Percentiles rank a stretch among this genome's conserved stretches.
These are phyloP conservation scores for Oophaga pumilio DNA, from an alignment of 2,113 vertebrate species.

Conservation along the genomic window DNA sequence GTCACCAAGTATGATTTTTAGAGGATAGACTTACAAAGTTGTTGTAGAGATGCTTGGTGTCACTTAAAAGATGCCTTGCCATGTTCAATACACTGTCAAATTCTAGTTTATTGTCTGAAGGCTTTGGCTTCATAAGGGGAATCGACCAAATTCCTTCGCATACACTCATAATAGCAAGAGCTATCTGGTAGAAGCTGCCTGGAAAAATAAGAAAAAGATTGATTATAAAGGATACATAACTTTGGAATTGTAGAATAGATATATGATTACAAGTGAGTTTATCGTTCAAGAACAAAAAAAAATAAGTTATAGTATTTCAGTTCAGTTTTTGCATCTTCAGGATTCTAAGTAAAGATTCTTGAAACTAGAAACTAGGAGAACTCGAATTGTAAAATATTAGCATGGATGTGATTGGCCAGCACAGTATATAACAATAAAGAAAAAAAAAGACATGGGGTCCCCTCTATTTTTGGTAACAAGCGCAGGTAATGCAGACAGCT, in stretches of 20 bases:
- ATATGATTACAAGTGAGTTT: not conserved
- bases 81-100: conserved; percentile 56
- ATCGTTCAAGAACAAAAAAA: not conserved
- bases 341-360: too few species aligned
- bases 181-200: conserved; percentile 43
- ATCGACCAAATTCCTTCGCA: conserved; percentile 34
- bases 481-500: too few species aligned
- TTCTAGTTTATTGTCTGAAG: conserved; percentile 55
- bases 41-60: conserved; percentile 58
- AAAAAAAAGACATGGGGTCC: too few species aligned
- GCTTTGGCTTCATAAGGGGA: conserved; percentile 33
- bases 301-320: not conserved
- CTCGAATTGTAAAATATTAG: too few species aligned
- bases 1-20: not conserved
- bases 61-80: conserved; percentile 59
- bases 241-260: not conserved
- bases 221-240: not conserved
- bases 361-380: not conserved
- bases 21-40: conserved; percentile 58
- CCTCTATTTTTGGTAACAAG: too few species aligned
- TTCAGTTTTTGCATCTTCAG: not conserved
- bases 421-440: too few species aligned
- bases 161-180: conserved; percentile 46
- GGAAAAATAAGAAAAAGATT: not conserved
- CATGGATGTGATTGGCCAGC: too few species aligned